phyloP scores from a whole-genome alignment of 2,888 invertebrate genomes.

The Limnephilus auricula region DNA sequence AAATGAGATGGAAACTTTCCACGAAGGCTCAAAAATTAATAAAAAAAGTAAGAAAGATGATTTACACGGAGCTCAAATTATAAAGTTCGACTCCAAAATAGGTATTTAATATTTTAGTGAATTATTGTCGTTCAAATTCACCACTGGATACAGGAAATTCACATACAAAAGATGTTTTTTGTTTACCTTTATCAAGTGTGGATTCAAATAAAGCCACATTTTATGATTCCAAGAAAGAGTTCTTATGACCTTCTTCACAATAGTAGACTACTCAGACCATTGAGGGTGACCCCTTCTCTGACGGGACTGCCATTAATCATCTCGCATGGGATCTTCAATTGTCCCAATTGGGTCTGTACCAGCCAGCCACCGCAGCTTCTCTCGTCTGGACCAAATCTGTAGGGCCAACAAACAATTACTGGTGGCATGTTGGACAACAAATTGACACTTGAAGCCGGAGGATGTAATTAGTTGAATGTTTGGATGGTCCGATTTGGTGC shows the following conservation, averaged over 20 bases:
- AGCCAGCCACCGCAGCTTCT: not conserved
- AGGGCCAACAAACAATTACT: constrained; percentile 32
- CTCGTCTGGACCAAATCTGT: constrained; percentile 27
- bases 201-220: not conserved
- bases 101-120: no score
- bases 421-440: constrained; percentile 34
- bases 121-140: not conserved
- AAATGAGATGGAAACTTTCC: no score
- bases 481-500: constrained; percentile 6
- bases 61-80: no score
- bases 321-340: constrained; percentile 34
- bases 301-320: constrained; percentile 27
- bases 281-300: constrained; percentile 1
- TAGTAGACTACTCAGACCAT: not conserved
- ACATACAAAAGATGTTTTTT: not conserved
- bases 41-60: no score
- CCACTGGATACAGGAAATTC: no score
- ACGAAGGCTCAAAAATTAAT: no score
- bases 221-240: not conserved
- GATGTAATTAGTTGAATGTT: constrained; percentile 27
- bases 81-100: no score
- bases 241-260: not conserved
- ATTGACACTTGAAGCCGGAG: not conserved
- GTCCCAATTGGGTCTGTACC: not conserved
- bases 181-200: not conserved